Evolutionary conservation across 2,113 vertebrate species (phyloP).

Genomic region (Rissa tridactyla): DNA sequence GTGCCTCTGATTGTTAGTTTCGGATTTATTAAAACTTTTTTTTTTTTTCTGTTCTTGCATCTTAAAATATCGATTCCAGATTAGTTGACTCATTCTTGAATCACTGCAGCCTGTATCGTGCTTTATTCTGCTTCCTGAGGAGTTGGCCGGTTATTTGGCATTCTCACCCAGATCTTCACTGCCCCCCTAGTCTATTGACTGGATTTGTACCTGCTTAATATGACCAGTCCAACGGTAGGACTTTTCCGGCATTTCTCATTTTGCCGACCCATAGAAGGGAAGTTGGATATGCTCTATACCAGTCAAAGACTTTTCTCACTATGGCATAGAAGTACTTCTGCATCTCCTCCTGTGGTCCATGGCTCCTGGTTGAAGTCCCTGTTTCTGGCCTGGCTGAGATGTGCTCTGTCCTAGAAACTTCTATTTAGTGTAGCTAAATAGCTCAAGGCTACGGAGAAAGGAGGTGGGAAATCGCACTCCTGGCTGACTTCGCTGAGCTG

Average conservation of each 20-base stretch:
- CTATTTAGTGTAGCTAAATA: not conserved
- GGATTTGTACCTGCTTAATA: not conserved
- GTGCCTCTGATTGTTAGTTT: not conserved
- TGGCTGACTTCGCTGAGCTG: not conserved
- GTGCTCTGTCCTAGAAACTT: not conserved
- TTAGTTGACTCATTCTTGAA: not conserved
- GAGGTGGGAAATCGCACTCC: not conserved
- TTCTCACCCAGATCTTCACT: not conserved
- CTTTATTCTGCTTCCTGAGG: not conserved
- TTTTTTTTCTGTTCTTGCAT: not conserved
- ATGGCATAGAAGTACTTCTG: not conserved
- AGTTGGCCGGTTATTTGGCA: not conserved
- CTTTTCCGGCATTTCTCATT: not conserved
- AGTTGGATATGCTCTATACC: not conserved
- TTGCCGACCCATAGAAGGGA: not conserved
- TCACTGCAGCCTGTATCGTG: not conserved
- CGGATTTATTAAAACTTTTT: not conserved
- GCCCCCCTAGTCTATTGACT: not conserved
- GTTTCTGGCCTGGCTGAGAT: not conserved
- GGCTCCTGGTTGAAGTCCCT: not conserved
- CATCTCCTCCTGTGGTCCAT: fast-evolving
- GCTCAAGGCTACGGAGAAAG: not conserved
- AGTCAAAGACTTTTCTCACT: not conserved
- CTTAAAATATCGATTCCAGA: not conserved
- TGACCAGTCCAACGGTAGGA: not conserved